These are phyloP conservation scores for Eledone cirrhosa DNA, from an alignment of 2,888 invertebrate species.

Conservation along the genomic window DNA sequence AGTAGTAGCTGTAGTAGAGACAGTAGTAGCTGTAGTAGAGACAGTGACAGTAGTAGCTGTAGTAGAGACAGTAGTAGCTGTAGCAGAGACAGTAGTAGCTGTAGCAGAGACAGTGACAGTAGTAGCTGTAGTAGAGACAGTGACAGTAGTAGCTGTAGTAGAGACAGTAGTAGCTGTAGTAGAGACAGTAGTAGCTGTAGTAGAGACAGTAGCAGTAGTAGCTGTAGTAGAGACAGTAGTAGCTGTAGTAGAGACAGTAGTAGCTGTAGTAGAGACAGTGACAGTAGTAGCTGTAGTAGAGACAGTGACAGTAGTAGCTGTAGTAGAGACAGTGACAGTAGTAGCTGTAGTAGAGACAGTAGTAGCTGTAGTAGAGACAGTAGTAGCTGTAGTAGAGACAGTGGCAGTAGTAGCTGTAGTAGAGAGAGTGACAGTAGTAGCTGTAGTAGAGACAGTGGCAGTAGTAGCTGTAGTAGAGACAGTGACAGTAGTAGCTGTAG, in stretches of 20 bases:
- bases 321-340: neutral
- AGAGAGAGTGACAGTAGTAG: too few relatives aligned
- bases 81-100: too few relatives aligned
- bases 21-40: conserved; percentile 16
- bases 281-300: neutral
- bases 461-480: neutral
- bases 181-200: conserved; percentile 16
- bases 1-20: conserved; percentile 16
- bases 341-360: neutral
- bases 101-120: too few relatives aligned
- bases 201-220: too few relatives aligned
- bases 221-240: conserved; percentile 12
- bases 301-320: neutral
- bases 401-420: too few relatives aligned
- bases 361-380: neutral
- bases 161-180: conserved; percentile 8
- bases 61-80: neutral
- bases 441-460: too few relatives aligned
- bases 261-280: neutral
- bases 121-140: neutral
- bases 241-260: neutral
- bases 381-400: neutral
- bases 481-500: neutral
- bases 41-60: conserved; percentile 3
- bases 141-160: conserved; percentile 19